These are phyloP conservation scores for Phymastichus coffea DNA, from an alignment of 1,140 invertebrate genomes.

Conservation along the genomic window DNA sequence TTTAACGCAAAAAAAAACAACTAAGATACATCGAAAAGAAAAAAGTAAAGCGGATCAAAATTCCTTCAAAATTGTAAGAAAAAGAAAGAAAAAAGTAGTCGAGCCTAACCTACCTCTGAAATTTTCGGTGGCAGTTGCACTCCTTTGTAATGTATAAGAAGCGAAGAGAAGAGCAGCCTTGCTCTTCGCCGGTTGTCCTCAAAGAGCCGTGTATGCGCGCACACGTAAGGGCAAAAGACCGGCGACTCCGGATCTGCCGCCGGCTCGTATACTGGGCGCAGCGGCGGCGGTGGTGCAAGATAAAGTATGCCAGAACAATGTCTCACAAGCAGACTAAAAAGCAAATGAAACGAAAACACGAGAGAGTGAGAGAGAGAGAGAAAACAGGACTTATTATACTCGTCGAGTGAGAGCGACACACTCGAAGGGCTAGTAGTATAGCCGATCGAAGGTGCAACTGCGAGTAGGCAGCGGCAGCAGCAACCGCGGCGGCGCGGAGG, in stretches of 20 bases:
- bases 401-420: background rate
- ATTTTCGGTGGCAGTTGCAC: background rate
- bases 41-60: background rate
- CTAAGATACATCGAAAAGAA: background rate
- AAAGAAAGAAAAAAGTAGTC: background rate
- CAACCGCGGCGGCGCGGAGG: too few relatives aligned
- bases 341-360: too few relatives aligned
- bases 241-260: background rate
- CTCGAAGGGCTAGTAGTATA: background rate
- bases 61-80: background rate
- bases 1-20: too few relatives aligned
- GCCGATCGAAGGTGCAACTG: conserved; percentile 13
- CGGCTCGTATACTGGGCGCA: background rate
- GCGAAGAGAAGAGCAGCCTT: too few relatives aligned
- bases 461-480: too few relatives aligned
- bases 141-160: background rate
- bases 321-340: background rate
- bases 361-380: background rate
- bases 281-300: background rate
- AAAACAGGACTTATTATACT: background rate
- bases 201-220: background rate
- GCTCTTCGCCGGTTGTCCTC: background rate
- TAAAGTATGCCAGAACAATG: too few relatives aligned
- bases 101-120: conserved; percentile 19
- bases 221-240: background rate